Evolutionary conservation across 2,888 invertebrate genomes (phyloP).

Genomic region (Gortyna flavago): DNA sequence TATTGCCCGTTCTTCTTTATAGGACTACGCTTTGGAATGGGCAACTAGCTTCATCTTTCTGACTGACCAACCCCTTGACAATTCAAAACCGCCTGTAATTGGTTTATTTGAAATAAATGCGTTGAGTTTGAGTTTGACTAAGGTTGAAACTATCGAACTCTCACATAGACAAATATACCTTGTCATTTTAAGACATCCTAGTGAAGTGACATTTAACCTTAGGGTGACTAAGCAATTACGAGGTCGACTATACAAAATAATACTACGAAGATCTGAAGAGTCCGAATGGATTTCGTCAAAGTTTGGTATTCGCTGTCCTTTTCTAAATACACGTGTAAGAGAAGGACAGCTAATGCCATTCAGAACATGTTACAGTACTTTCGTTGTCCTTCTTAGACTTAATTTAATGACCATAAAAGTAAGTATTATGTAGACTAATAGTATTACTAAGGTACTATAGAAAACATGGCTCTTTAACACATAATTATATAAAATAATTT

Average conservation of each 20-base stretch:
- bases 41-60: background rate
- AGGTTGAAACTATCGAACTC: background rate
- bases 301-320: background rate
- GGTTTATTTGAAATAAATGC: background rate
- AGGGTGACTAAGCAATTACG: background rate
- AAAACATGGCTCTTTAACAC: conserved; percentile 58
- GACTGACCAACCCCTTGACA: background rate
- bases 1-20: background rate
- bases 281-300: background rate
- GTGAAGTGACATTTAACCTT: background rate
- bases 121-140: background rate
- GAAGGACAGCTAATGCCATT: background rate
- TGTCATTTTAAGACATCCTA: background rate
- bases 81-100: background rate
- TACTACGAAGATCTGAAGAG: background rate
- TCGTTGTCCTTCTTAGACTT: background rate
- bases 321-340: background rate
- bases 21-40: background rate
- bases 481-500: conserved; percentile 37
- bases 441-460: conserved; percentile 21
- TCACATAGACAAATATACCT: background rate
- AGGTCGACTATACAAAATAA: background rate
- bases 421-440: background rate
- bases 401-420: background rate
- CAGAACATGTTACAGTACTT: background rate